A percentile compares a stretch with the other conserved stretches of the same genome.
These are phyloP conservation scores for Clusia tigrina DNA, from an alignment of 2,888 invertebrate genomes.

Conservation along the genomic window DNA sequence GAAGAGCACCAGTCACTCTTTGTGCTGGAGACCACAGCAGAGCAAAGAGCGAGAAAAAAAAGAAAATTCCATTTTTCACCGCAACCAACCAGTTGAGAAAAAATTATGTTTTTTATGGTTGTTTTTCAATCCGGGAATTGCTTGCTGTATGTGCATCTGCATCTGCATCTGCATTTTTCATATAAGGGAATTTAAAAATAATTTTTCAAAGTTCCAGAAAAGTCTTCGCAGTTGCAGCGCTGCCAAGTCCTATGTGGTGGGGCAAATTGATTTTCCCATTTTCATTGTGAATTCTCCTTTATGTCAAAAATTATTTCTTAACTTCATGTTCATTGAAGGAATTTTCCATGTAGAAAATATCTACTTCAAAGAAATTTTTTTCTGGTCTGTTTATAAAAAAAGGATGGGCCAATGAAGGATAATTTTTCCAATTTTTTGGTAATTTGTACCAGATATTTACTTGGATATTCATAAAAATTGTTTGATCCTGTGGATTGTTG, in stretches of 20 bases:
- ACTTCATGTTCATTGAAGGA: too few relatives aligned
- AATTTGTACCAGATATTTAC: too few relatives aligned
- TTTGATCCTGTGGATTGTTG: too few relatives aligned
- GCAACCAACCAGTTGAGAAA: background rate
- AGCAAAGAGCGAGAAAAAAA: slow-evolving; percentile 15
- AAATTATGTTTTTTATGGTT: background rate
- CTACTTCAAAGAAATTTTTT: too few relatives aligned
- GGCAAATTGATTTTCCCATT: slow-evolving; percentile 13
- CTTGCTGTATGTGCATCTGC: background rate
- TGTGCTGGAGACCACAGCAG: background rate
- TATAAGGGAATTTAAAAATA: slow-evolving; percentile 6
- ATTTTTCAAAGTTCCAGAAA: background rate
- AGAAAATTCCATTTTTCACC: slow-evolving; percentile 2
- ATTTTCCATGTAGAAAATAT: too few relatives aligned
- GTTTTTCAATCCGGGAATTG: background rate
- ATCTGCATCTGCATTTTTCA: too few relatives aligned
- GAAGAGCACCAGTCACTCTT: background rate
- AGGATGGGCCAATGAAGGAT: too few relatives aligned
- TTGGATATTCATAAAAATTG: too few relatives aligned
- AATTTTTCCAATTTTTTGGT: too few relatives aligned
- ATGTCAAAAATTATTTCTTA: background rate
- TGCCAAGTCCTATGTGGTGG: background rate
- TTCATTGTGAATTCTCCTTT: background rate
- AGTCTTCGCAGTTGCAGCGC: slow-evolving; percentile 8
- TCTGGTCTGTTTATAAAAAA: too few relatives aligned